Percentiles rank a stretch among this genome's conserved stretches.
These are phyloP conservation scores for Cololabis saira DNA, from an alignment of 2,113 vertebrate species.

Conservation along the genomic window DNA sequence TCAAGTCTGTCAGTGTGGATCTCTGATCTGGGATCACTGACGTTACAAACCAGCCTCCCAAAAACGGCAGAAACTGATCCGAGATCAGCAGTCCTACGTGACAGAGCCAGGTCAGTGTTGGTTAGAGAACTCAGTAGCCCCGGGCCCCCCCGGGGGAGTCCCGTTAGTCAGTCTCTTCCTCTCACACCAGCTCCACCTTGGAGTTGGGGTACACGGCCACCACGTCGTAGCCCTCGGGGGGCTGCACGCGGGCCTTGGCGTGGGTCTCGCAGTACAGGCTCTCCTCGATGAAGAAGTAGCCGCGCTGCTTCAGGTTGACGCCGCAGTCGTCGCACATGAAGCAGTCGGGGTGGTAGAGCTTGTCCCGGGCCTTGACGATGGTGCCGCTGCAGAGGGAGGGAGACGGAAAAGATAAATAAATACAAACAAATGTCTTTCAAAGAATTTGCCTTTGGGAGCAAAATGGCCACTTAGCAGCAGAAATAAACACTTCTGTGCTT, in stretches of 20 bases:
- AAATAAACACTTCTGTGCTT: too few species aligned
- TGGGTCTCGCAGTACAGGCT: slow-evolving; percentile 96
- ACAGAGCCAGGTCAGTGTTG: slow-evolving; percentile 37
- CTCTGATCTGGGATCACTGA: slow-evolving; percentile 41
- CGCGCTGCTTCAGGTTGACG: slow-evolving; percentile 93
- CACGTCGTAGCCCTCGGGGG: slow-evolving; percentile 97
- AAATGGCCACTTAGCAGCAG: too few species aligned
- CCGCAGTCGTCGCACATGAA: slow-evolving; percentile 96
- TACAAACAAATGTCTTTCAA: too few species aligned
- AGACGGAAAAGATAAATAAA: not conserved
- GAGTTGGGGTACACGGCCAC: slow-evolving; percentile 98
- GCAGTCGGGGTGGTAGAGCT: slow-evolving; percentile 96
- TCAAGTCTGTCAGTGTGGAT: slow-evolving; percentile 29
- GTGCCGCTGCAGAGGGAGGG: slow-evolving; percentile 84
- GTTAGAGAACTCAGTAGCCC: slow-evolving; percentile 27
- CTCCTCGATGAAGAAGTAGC: slow-evolving; percentile 98
- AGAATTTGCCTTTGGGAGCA: too few species aligned
- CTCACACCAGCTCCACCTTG: slow-evolving; percentile 93
- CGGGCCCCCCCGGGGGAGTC: slow-evolving; percentile 24
- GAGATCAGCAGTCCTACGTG: slow-evolving; percentile 34
- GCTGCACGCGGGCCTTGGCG: slow-evolving; percentile 93
- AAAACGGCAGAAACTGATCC: slow-evolving; percentile 40
- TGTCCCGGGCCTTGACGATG: slow-evolving; percentile 96
- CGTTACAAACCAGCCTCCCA: slow-evolving; percentile 11
- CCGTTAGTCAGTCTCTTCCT: not conserved